These are phyloP conservation scores for Stegodyphus mimosarum DNA, from an alignment of 1,140 invertebrate genomes.

Conservation along the genomic window DNA sequence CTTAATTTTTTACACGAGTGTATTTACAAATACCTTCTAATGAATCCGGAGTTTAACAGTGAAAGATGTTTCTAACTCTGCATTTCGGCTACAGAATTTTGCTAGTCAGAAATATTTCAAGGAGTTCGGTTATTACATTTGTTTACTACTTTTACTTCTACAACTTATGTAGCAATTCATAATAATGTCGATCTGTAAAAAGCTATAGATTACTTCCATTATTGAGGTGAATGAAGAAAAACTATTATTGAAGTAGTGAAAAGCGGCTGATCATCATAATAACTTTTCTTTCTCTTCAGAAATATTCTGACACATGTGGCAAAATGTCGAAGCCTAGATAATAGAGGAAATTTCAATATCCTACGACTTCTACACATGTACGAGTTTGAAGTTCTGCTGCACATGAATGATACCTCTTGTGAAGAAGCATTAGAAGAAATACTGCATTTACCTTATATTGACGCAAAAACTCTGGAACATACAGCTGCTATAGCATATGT, in stretches of 20 bases:
- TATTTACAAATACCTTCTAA: no score
- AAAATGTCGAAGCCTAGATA: background rate
- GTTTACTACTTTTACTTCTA: background rate
- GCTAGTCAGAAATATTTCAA: background rate
- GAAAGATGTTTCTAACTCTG: no score
- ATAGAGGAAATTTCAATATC: background rate
- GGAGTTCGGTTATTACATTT: background rate
- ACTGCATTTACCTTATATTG: background rate
- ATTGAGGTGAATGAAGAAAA: background rate
- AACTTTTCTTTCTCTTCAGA: background rate
- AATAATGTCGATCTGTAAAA: background rate
- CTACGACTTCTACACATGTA: background rate
- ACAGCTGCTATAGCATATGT: background rate
- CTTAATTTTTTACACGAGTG: no score
- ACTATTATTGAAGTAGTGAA: background rate
- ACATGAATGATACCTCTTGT: background rate
- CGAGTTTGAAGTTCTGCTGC: background rate
- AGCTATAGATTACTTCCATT: background rate
- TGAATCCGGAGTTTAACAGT: no score
- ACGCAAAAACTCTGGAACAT: constrained; percentile 2
- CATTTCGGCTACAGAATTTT: background rate
- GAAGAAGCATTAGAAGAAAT: background rate
- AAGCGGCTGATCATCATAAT: background rate
- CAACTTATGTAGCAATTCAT: background rate
- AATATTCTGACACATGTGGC: background rate